Percentiles rank a stretch among this genome's conserved stretches.
Conservation (phyloP, 2,797 vertebrate genomes). For the Cuniculus paca region DNA sequence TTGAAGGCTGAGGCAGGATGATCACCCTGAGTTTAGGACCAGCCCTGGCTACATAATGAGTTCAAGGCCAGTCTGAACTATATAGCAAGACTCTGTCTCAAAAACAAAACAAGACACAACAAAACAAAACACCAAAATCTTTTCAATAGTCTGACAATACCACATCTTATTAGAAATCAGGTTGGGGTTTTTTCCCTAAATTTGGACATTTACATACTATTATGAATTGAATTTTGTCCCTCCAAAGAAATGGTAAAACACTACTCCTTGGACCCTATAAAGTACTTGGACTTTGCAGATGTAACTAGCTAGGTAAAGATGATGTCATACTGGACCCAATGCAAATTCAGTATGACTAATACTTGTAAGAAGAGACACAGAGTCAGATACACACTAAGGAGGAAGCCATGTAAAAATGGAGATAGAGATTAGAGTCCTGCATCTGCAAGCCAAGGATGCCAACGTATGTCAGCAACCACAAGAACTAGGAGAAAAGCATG, state of each 20-base stretch:
- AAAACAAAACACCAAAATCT: not conserved
- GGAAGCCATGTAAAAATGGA: not conserved
- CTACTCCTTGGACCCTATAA: not conserved
- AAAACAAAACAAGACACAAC: not conserved
- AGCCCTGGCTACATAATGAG: not conserved
- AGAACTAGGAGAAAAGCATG: not conserved
- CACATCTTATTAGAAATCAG: not conserved
- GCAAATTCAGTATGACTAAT: not conserved
- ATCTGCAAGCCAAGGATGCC: not conserved
- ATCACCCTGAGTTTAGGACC: not conserved
- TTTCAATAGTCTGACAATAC: not conserved
- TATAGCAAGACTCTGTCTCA: not conserved
- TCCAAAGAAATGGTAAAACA: not conserved
- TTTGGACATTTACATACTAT: not conserved
- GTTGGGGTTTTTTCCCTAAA: constrained; percentile 36
- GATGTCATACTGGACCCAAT: not conserved
- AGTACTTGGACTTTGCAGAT: constrained; percentile 28
- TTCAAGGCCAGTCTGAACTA: not conserved
- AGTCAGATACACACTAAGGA: not conserved
- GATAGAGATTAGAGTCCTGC: not conserved
- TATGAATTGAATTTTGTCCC: not conserved
- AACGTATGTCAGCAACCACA: not conserved
- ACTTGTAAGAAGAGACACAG: not conserved
- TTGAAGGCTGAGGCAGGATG: not conserved
- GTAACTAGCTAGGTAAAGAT: not conserved